Conservation (phyloP, 2,113 vertebrate species). For the Proterorhinus semilunaris region DNA sequence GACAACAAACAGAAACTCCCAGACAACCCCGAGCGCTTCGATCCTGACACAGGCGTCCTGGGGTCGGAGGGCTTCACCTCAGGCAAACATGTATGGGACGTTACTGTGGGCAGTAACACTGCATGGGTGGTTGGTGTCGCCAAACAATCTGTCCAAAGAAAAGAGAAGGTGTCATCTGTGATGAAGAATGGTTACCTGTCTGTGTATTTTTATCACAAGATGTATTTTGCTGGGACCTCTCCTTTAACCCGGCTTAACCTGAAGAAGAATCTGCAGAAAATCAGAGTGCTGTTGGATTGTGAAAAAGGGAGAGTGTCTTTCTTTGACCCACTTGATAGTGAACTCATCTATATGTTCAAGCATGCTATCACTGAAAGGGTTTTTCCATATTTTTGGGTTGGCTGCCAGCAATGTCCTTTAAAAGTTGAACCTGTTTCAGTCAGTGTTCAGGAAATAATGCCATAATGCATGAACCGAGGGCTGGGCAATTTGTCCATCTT, state of each 20-base stretch:
- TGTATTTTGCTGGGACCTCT: constrained; percentile 73
- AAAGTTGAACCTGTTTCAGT: constrained; percentile 50
- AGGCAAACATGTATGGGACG: constrained; percentile 64
- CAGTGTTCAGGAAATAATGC: constrained; percentile 2
- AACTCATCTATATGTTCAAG: constrained; percentile 70
- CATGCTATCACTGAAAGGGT: constrained; percentile 59
- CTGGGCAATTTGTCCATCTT: too few relatives aligned
- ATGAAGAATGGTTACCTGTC: constrained; percentile 68
- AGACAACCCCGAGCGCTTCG: constrained; percentile 68
- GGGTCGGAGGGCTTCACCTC: constrained; percentile 57
- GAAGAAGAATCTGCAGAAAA: constrained; percentile 53
- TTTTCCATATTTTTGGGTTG: constrained; percentile 73
- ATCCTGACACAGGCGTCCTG: constrained; percentile 64
- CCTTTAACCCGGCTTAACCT: constrained; percentile 57
- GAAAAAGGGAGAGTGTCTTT: constrained; percentile 65
- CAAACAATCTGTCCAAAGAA: constrained; percentile 57
- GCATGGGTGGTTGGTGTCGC: constrained; percentile 72
- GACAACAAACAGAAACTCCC: constrained; percentile 63
- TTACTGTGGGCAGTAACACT: constrained; percentile 63
- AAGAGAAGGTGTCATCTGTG: constrained; percentile 65
- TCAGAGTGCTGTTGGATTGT: constrained; percentile 68
- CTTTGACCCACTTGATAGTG: constrained; percentile 40
- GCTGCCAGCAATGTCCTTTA: constrained; percentile 62
- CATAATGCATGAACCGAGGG: not conserved
- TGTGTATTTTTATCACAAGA: constrained; percentile 71